Conservation (phyloP, 2,113 vertebrate genomes). For the Ammospiza caudacuta region DNA sequence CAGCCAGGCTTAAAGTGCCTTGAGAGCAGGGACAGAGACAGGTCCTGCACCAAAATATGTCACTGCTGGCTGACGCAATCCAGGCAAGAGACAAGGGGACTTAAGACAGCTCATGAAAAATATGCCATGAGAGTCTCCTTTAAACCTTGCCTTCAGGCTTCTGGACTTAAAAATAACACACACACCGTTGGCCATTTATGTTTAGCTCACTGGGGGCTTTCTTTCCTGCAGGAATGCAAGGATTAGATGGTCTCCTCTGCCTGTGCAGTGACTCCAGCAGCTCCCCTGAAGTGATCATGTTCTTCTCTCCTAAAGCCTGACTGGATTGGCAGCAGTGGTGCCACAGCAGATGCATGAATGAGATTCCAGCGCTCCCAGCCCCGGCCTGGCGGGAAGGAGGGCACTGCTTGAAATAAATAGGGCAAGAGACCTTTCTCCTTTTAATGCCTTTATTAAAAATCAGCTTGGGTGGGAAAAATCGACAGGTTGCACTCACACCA, state of each 20-base stretch:
- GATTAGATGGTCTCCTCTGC: conserved; percentile 34
- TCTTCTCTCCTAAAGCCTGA: conserved; percentile 14
- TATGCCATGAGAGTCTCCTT: conserved; percentile 26
- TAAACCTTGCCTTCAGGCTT: conserved; percentile 60
- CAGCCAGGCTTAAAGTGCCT: neutral
- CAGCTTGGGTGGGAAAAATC: too few species aligned
- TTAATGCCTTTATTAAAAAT: too few species aligned
- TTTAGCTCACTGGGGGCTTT: conserved; percentile 42
- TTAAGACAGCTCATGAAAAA: conserved; percentile 61
- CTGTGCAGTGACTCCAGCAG: neutral
- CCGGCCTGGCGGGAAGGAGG: neutral
- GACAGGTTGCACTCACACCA: fast-evolving
- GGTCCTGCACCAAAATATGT: conserved; percentile 42
- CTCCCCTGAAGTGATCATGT: neutral
- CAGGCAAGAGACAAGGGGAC: conserved; percentile 63
- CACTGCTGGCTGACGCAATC: conserved; percentile 40
- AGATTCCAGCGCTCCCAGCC: neutral
- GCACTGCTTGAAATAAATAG: neutral
- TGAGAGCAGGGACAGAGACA: neutral
- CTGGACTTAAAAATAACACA: conserved; percentile 61
- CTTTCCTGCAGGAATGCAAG: conserved; percentile 58
- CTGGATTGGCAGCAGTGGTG: conserved; percentile 26
- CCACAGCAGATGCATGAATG: conserved; percentile 58
- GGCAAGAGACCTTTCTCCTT: too few species aligned
- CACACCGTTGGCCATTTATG: conserved; percentile 41